Evolutionary conservation across 30 jellyfish, hydroid and myxozoan genomes (phyloP).

Genomic region (Aurelia aurita complex sp. Pacific): DNA sequence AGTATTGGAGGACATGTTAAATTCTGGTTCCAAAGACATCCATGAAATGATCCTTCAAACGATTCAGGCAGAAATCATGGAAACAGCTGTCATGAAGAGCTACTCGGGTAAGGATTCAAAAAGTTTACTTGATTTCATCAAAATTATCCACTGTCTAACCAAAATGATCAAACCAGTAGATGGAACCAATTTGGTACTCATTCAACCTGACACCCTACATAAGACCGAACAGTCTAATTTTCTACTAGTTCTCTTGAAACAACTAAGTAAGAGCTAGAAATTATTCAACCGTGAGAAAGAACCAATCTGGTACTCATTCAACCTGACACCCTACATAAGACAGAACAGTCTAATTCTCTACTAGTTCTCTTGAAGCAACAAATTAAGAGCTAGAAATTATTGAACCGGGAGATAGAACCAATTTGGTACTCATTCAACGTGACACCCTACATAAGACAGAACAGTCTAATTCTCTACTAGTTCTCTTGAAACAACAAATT

Average conservation of each 20-base stretch:
- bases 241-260: background rate
- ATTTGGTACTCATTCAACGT: background rate
- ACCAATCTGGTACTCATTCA: background rate
- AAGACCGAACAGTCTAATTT: background rate
- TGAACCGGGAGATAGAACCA: background rate
- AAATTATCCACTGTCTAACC: background rate
- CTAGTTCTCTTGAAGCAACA: background rate
- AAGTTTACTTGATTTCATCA: background rate
- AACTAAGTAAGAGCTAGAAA: background rate
- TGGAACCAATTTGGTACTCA: background rate
- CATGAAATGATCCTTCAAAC: background rate
- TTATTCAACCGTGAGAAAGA: background rate
- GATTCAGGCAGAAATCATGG: conserved; percentile 1
- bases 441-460: background rate
- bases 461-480: too few relatives aligned
- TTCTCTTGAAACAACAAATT: background rate
- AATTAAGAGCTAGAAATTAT: background rate
- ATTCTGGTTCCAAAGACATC: background rate
- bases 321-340: background rate
- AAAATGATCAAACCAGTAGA: background rate
- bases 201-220: background rate
- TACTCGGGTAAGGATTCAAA: background rate
- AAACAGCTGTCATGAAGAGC: background rate
- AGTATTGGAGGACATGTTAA: too few relatives aligned
- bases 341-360: too few relatives aligned